Evolutionary conservation across 2,113 vertebrate species (phyloP).

Genomic region (Arvicanthis niloticus): DNA sequence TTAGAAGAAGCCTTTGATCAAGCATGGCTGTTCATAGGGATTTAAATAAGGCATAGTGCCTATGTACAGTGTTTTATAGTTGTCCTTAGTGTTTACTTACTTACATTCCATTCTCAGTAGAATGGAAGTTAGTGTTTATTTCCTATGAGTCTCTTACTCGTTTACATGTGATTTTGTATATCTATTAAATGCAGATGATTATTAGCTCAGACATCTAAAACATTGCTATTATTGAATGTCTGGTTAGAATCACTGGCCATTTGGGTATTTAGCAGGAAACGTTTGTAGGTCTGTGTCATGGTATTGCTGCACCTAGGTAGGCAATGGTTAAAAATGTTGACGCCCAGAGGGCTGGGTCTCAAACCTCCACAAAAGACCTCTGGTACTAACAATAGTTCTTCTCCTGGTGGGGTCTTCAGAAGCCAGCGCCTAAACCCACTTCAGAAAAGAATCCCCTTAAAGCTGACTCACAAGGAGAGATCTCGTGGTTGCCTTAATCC

Average conservation of each 20-base stretch:
- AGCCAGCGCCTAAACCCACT: not conserved
- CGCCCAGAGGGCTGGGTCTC: not conserved
- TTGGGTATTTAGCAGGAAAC: not conserved
- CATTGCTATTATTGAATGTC: not conserved
- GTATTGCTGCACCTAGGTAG: not conserved
- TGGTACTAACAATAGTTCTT: not conserved
- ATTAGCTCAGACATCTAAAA: not conserved
- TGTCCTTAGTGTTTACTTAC: not conserved
- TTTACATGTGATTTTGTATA: not conserved
- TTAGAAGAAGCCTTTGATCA: not conserved
- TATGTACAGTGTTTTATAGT: not conserved
- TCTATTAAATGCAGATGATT: slow-evolving; percentile 2
- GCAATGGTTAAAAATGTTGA: not conserved
- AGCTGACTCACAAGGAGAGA: not conserved
- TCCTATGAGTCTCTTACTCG: slow-evolving; percentile 2
- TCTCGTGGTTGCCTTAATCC: not conserved
- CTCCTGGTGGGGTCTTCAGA: not conserved
- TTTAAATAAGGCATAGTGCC: not conserved
- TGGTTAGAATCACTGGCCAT: slow-evolving; percentile 7
- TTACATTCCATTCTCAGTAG: not conserved
- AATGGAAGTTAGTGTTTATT: slow-evolving; percentile 28
- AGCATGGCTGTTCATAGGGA: too few relatives aligned
- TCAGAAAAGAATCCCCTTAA: not conserved
- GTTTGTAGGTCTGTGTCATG: not conserved
- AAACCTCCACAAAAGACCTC: not conserved